Evolutionary conservation across 2,113 vertebrate species (phyloP).

Genomic region (Atherinomorus stipes): DNA sequence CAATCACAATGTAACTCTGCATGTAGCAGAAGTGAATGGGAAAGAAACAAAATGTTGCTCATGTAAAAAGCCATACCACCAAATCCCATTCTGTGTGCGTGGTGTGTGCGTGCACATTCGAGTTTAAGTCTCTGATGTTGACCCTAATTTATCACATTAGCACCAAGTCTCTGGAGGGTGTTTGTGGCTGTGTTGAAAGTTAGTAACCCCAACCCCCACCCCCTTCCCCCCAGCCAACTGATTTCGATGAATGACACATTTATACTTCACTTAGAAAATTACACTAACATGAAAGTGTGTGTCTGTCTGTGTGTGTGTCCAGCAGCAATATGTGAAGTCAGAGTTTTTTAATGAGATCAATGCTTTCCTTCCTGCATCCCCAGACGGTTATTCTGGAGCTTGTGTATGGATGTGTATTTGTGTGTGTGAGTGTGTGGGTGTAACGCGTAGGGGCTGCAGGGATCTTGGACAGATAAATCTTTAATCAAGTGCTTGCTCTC

Average conservation of each 20-base stretch:
- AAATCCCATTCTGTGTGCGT: background rate
- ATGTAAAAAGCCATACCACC: slow-evolving; percentile 21
- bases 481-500: slow-evolving; percentile 75
- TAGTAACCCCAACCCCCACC: slow-evolving; percentile 35
- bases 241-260: slow-evolving; percentile 67
- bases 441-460: slow-evolving; percentile 27
- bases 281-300: slow-evolving; percentile 35
- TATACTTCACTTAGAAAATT: slow-evolving; percentile 65
- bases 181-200: slow-evolving; percentile 59
- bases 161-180: slow-evolving; percentile 46
- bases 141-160: slow-evolving; percentile 67
- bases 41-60: background rate
- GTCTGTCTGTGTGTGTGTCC: slow-evolving; percentile 9
- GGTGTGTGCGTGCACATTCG: background rate
- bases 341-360: slow-evolving; percentile 72
- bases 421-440: background rate
- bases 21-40: background rate
- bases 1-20: background rate
- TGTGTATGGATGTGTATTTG: slow-evolving; percentile 7
- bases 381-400: slow-evolving; percentile 49
- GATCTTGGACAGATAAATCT: slow-evolving; percentile 70
- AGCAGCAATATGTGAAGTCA: slow-evolving; percentile 48
- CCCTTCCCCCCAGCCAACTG: slow-evolving; percentile 48
- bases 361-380: slow-evolving; percentile 53
- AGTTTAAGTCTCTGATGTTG: slow-evolving; percentile 30